Conservation (phyloP, 2,888 invertebrate genomes). For the Lithophane leautieri region DNA sequence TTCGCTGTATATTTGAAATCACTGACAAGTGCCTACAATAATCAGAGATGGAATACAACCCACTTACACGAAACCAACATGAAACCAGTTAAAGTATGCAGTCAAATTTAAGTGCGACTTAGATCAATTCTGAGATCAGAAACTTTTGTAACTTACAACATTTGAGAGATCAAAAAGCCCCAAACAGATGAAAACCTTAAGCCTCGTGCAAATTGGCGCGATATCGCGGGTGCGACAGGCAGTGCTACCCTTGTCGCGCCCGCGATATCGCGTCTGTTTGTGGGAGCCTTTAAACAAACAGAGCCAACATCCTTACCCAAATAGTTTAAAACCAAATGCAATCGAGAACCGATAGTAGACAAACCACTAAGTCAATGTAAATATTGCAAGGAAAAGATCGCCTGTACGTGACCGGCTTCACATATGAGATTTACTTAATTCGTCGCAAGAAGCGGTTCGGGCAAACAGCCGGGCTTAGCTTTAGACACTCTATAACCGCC, state of each 20-base stretch:
- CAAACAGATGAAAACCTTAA: neutral
- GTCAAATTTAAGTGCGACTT: neutral
- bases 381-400: constrained; percentile 77
- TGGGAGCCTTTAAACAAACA: too few species aligned
- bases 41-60: neutral
- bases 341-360: constrained; percentile 69
- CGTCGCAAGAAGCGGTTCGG: constrained; percentile 67
- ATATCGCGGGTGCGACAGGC: too few species aligned
- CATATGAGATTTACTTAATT: constrained; percentile 83
- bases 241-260: too few species aligned
- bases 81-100: neutral
- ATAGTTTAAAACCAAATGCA: constrained; percentile 33
- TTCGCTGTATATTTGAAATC: too few species aligned
- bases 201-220: too few species aligned
- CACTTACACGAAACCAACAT: neutral
- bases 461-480: constrained; percentile 73
- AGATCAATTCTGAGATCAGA: neutral
- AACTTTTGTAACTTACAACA: too few species aligned
- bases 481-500: constrained; percentile 68
- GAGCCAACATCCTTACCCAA: constrained; percentile 4
- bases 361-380: constrained; percentile 74
- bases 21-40: neutral
- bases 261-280: too few species aligned
- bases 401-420: constrained; percentile 77
- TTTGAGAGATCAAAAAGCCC: too few species aligned